Base-by-base conservation (phyloP, 2,113 vertebrate genomes). In the Nesogale talazaci region DNA sequence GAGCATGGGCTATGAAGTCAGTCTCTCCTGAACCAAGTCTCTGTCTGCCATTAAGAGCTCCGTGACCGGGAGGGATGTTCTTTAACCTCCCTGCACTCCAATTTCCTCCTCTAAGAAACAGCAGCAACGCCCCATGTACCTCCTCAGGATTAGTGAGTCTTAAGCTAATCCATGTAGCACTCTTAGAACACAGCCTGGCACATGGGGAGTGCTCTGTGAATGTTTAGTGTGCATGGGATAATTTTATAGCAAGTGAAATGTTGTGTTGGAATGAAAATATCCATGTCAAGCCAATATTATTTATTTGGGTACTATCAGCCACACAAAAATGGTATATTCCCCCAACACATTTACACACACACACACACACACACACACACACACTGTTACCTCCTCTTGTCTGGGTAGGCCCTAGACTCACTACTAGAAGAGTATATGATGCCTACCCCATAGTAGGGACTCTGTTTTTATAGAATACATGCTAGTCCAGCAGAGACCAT, bases 121-220 rank as follows among this genome's bases (percentile, higher is more conserved):
- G 23, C 12, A 83, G 42, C 94, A 88, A 89, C 75, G 90, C 90
- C 70, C 72, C 74, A 79, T 56, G 56, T 78, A 42, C 75, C 31
- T 92, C 89, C 92, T 86, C 31, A 16, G 95, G 65, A 93, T 88
- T 83, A 86, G 83, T 86, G 34, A 92, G 89, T 77, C 83, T n/a
- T 92, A 92, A 94, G 67, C 81, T 95, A 78, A 89, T 92, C 56
- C 90, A 78, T 8, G 10, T 15, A 91, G 75, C 82, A 40, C 82
- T 87, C 87, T 97, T 89, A 85, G 83, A 92, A 75, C 85, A 74
- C 81, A 6, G 14, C 56, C 69, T 93, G 69, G n/a, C 88, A 57
- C 78, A 40, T 8, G 9, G 57, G 79, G 83, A 88, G 17, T 36
- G 42, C 22, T 75, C 42, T 23, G 4, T 83, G 75, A 92, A 90